Conservation (phyloP, 2,113 vertebrate genomes). For the Trichechus manatus region DNA sequence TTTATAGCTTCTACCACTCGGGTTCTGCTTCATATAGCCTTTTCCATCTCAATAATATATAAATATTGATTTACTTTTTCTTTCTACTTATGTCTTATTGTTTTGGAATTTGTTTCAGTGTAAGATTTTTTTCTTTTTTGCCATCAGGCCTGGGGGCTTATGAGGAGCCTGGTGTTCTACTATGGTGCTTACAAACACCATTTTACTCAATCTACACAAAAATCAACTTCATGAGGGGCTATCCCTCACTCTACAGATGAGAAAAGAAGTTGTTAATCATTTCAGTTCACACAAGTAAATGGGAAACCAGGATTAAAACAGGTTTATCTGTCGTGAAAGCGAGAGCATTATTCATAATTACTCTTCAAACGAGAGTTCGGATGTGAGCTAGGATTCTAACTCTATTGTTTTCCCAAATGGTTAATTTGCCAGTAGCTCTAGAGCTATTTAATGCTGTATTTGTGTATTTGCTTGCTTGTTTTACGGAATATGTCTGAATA, state of each 20-base stretch:
- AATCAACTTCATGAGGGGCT: neutral
- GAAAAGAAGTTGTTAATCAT: neutral
- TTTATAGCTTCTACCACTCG: neutral
- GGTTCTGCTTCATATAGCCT: no score
- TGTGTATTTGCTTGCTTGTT: neutral
- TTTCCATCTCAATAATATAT: neutral
- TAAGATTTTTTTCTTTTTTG: neutral
- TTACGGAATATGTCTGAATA: neutral
- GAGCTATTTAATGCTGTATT: rapidly evolving
- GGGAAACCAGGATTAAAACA: neutral
- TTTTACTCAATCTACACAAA: neutral
- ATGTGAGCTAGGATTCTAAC: neutral
- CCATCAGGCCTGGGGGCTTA: neutral
- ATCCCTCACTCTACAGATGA: no score
- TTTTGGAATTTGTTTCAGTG: neutral
- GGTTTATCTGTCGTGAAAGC: rapidly evolving
- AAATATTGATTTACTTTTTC: neutral
- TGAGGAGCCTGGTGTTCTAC: rapidly evolving
- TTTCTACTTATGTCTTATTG: neutral
- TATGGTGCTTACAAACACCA: rapidly evolving
- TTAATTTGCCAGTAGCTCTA: neutral
- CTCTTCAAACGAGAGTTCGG: neutral
- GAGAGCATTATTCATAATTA: neutral
- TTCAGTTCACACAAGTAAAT: neutral
- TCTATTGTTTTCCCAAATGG: neutral